These are phyloP conservation scores for Procavia capensis DNA, from an alignment of 2,113 vertebrate species.

Conservation along the genomic window DNA sequence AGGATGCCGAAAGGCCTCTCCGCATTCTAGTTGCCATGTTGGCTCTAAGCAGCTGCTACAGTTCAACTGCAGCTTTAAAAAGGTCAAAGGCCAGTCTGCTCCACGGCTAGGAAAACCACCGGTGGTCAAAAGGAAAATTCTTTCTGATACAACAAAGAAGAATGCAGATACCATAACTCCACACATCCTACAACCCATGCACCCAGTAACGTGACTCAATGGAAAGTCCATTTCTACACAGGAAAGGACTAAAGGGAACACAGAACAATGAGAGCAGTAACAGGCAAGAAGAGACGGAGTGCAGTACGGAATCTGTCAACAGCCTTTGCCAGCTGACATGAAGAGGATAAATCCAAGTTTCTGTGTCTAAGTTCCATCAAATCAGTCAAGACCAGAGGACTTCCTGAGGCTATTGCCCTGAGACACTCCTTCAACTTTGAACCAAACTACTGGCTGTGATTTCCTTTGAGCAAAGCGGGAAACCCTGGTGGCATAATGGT, in stretches of 20 bases:
- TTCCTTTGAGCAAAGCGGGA: no score
- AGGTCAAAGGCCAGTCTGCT: background rate
- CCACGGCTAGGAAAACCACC: background rate
- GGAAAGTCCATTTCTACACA: accelerated
- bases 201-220: no score
- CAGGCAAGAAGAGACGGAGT: accelerated
- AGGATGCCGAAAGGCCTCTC: background rate
- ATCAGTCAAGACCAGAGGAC: no score
- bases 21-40: background rate
- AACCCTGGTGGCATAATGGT: no score
- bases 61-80: background rate
- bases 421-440: no score
- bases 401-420: no score
- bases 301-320: accelerated
- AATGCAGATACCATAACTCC: background rate
- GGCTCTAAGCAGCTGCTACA: background rate
- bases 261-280: no score
- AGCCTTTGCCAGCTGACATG: background rate
- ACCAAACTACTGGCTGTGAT: no score
- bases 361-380: background rate
- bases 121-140: background rate
- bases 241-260: background rate
- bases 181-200: no score
- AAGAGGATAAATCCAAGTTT: background rate
- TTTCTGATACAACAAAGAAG: background rate